Conservation (phyloP, 2,888 invertebrate species). For the Spodoptera littoralis region DNA sequence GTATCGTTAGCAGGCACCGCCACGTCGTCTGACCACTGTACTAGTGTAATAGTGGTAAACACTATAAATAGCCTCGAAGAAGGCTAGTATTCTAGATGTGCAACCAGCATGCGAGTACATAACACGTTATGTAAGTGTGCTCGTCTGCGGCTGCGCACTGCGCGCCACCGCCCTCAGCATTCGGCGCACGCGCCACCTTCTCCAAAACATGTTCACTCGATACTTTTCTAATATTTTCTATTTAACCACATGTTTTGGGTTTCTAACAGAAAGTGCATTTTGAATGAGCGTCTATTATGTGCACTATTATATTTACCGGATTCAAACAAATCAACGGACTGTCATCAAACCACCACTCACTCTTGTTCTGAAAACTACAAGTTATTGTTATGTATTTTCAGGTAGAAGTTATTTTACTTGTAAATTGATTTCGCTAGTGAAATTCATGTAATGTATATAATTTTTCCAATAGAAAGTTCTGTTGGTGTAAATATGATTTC, state of each 20-base stretch:
- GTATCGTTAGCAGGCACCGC: too few relatives aligned
- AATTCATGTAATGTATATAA: too few relatives aligned
- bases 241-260: slow-evolving; percentile 6
- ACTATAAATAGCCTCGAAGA: slow-evolving; percentile 24
- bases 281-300: not conserved
- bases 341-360: too few relatives aligned
- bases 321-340: too few relatives aligned
- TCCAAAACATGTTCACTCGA: slow-evolving; percentile 15
- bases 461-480: too few relatives aligned
- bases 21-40: not conserved
- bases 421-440: too few relatives aligned
- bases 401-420: too few relatives aligned
- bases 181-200: slow-evolving; percentile 37
- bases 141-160: not conserved
- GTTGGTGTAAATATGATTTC: too few relatives aligned
- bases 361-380: too few relatives aligned
- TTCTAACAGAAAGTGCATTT: not conserved
- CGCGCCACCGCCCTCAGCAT: slow-evolving; percentile 10
- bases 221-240: slow-evolving; percentile 39
- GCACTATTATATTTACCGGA: too few relatives aligned
- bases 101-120: slow-evolving; percentile 37
- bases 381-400: too few relatives aligned
- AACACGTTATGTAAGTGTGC: slow-evolving; percentile 41
- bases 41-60: slow-evolving; percentile 1
- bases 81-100: slow-evolving; percentile 33